phyloP scores from a whole-genome alignment of 2,797 vertebrate species.

The Pteropus rufus region DNA sequence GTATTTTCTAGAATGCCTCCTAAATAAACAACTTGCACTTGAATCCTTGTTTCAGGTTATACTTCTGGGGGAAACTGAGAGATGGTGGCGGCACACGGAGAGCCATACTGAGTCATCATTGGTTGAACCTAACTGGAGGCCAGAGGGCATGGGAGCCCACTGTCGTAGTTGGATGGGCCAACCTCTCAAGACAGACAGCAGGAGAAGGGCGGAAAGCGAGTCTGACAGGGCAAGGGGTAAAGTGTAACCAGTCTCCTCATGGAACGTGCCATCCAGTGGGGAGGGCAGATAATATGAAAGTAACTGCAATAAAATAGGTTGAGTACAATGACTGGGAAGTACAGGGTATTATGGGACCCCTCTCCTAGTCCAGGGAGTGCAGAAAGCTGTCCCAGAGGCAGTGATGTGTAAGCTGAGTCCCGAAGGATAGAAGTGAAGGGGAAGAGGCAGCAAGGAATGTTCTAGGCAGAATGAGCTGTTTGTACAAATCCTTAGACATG shows the following conservation, averaged over 20 bases:
- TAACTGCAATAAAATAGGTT: not conserved
- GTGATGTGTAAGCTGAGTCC: not conserved
- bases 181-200: not conserved
- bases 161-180: not conserved
- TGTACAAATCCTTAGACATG: not conserved
- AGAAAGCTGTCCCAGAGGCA: not conserved
- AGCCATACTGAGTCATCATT: not conserved
- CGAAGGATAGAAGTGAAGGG: not conserved
- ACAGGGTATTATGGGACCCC: not conserved
- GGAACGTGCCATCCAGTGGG: not conserved
- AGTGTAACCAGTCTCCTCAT: not conserved
- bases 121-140: not conserved
- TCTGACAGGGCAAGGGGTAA: not conserved
- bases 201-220: not conserved
- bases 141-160: not conserved
- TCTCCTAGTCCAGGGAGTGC: not conserved
- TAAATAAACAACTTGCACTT: not conserved
- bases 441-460: not conserved
- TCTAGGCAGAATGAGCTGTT: not conserved
- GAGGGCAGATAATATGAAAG: not conserved
- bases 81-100: not conserved
- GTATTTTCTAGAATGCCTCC: not conserved
- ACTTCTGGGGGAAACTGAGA: constrained; percentile 8
- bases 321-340: not conserved
- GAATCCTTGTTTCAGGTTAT: not conserved